A percentile compares a stretch with the other conserved stretches of the same genome.
Conservation (phyloP, 2,797 vertebrate genomes). For the Eidolon dupreanum region DNA sequence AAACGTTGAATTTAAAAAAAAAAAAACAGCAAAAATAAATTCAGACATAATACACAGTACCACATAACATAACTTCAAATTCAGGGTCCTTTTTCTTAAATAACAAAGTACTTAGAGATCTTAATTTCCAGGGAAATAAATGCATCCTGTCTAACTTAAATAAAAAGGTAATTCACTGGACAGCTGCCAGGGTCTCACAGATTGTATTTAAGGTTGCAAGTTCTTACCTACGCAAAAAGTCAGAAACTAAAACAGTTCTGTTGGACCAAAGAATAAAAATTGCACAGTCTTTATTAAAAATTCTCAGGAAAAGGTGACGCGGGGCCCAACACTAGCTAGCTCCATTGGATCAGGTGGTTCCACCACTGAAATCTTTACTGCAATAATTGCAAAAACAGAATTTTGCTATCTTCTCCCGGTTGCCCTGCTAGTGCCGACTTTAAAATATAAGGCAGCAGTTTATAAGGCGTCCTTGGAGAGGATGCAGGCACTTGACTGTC, state of each 20-base stretch:
- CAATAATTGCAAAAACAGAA: background rate
- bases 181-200: background rate
- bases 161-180: background rate
- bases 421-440: background rate
- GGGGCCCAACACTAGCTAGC: background rate
- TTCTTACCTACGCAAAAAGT: background rate
- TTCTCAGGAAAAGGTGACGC: accelerated
- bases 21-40: background rate
- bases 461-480: background rate
- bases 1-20: background rate
- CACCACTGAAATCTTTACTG: background rate
- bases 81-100: background rate
- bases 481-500: background rate
- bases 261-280: background rate
- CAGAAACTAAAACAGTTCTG: background rate
- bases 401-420: background rate
- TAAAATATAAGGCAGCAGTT: background rate
- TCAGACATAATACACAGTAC: background rate
- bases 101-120: background rate
- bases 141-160: background rate
- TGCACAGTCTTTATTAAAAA: background rate
- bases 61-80: background rate
- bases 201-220: background rate
- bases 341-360: accelerated
- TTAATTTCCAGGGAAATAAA: background rate